Base-by-base conservation (phyloP, 2,797 vertebrate species). In the Mormyrus proboscirostris region DNA sequence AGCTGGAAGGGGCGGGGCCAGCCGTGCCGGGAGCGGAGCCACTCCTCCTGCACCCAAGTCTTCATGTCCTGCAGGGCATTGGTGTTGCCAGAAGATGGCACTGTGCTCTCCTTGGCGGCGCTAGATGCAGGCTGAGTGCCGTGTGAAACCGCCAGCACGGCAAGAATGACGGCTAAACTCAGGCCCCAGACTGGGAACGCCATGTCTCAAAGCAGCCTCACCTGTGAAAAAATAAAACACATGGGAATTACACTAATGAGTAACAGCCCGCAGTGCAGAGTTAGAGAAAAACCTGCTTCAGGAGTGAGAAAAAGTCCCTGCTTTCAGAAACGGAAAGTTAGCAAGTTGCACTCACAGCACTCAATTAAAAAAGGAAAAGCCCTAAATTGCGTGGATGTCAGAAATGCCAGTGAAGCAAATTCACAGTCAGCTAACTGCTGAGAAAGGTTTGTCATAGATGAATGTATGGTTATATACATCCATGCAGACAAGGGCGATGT, bases 21-120 rank as follows among this genome's bases (percentile, higher is more conserved):
- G 4, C 73, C 84, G 16, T 82, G 73, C 86, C 22, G 12, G 38
- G 25, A 6, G 22, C 51, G 69, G 29, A 82, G 86, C 55, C n/a
- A 22, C 49, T 53, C 59, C 16, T 33, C 51, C 49, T 73, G 89
- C 4, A 89, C 89, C 1, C 96, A 95, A 10, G 90, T 85, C 1
- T 95, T 96, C n/a, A 95, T 95, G 87, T 94, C 94, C 59, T 96
- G 96, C 12, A 96, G 94, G 89, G 92, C 91, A 85, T 97, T 95
- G 92, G 92, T 89, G 89, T 90, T 91, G 0, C 91, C 93, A 25
- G 91, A 87, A 47, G 92, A 91, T 89, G 88, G 92, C 0, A 89
- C 87, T 88, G 90, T 91, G 90, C 93, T 94, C 91, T 93, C 94
- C 90, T 95, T 95, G 91, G 90, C 86, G 14, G 91, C 92, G 53